Evolutionary conservation across 2,888 invertebrate genomes (phyloP).

Genomic region (Julus scandinavius): DNA sequence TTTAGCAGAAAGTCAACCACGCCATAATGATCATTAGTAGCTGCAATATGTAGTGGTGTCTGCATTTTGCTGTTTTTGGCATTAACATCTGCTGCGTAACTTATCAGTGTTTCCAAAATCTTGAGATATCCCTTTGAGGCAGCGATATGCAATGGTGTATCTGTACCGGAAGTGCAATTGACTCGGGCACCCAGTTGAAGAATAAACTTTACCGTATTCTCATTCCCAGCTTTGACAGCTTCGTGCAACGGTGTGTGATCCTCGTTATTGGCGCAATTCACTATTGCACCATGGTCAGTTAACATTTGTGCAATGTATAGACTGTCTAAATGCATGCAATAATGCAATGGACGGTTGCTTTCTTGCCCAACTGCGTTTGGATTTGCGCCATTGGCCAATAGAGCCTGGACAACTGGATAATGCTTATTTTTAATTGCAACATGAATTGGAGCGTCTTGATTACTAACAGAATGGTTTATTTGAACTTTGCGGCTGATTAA

Average conservation of each 20-base stretch:
- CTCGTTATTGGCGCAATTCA: constrained; percentile 67
- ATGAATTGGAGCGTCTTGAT: not conserved
- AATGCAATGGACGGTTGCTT: not conserved
- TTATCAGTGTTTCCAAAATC: not conserved
- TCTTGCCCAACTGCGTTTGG: not conserved
- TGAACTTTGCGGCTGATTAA: not conserved
- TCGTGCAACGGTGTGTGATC: constrained; percentile 47
- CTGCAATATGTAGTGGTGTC: not conserved
- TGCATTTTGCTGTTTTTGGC: not conserved
- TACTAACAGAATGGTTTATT: not conserved
- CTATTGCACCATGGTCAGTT: constrained; percentile 71
- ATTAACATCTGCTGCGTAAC: not conserved
- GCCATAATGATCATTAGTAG: not conserved
- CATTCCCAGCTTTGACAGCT: constrained; percentile 74
- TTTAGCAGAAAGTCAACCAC: not conserved
- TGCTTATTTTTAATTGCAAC: not conserved
- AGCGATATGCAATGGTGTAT: not conserved
- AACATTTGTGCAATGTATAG: not conserved
- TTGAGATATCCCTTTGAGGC: not conserved
- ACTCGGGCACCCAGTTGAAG: constrained; percentile 68
- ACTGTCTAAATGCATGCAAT: not conserved
- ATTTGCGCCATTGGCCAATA: not conserved
- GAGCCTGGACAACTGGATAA: not conserved
- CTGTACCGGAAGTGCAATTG: constrained; percentile 65
- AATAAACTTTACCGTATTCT: too few relatives aligned